These are phyloP conservation scores for Paratilapia polleni DNA, from an alignment of 2,113 vertebrate genomes.

Conservation along the genomic window DNA sequence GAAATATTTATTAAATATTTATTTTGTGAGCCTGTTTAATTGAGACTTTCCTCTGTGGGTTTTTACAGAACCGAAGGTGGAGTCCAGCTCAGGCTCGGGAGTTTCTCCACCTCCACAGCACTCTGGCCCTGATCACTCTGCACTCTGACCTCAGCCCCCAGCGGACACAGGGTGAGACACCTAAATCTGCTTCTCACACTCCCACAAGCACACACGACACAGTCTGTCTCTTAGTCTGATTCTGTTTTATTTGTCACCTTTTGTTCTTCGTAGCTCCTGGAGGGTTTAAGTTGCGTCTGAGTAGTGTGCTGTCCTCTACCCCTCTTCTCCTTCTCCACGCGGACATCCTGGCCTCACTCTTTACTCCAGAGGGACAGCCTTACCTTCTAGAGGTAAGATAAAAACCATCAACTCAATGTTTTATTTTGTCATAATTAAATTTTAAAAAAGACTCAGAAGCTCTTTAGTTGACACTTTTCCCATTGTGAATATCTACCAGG, in stretches of 20 bases:
- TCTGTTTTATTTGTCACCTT: background rate
- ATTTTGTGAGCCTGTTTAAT: background rate
- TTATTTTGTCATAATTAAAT: background rate
- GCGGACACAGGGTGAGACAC: conserved; percentile 87
- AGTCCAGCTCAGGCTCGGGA: conserved; percentile 96
- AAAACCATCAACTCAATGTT: background rate
- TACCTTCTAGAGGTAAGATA: conserved; percentile 92
- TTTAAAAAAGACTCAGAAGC: background rate
- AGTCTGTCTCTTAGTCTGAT: background rate
- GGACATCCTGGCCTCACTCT: conserved; percentile 90
- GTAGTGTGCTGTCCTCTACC: conserved; percentile 77
- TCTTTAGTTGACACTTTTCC: background rate
- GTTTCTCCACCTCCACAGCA: conserved; percentile 96
- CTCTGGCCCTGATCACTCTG: conserved; percentile 90
- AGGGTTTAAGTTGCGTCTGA: conserved; percentile 82
- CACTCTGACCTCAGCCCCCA: conserved; percentile 89
- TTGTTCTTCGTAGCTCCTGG: conserved; percentile 82
- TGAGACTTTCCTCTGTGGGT: background rate
- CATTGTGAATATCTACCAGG: conserved; percentile 73
- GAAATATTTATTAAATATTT: too few relatives aligned
- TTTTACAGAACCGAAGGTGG: conserved; percentile 93
- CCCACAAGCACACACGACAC: background rate
- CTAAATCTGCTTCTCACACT: background rate
- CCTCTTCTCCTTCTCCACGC: conserved; percentile 87
- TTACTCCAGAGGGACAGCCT: conserved; percentile 91